Evolutionary conservation across 2,888 invertebrate species (phyloP), one percentile per base, ranked within the genome.

Genomic region (Apomyelois bistriatella): DNA sequence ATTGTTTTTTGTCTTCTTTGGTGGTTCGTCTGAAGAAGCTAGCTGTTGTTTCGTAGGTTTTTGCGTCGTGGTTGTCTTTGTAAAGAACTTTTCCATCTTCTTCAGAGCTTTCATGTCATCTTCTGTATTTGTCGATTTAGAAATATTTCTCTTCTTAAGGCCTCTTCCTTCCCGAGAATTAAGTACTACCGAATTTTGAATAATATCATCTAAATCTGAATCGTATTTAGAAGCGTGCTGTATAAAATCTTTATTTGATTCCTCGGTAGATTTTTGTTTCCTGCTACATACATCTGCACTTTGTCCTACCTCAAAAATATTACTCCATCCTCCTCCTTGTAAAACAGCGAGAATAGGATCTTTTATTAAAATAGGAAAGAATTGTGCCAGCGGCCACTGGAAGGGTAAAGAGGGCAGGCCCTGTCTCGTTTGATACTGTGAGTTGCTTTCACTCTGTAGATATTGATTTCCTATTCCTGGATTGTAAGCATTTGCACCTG

Each of bases 261-360:
- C 57, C 10, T 64, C 60, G 12, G 55, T 41, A 13, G 81, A 70
- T 65, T 85, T 88, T 60, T 79, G 82, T 61, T 75, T 80, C 59
- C 82, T 77, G 52, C 66, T 81, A 60, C 92, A 92, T 13, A 91
- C 80, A 61, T 92, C 92, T 37, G 92, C 92, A 47, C 66, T 82
- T 62, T 92, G 92, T 1, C 93, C 93, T 59, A 91, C 91, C 72
- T 93, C 92, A 42, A 93, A 66, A 63, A 93, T 85, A 57, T 88
- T 91, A 30, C 86, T 88, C 69, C 90, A 86, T 2, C 91, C 91
- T 43, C 92, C 92, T 32, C 90, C 85, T 58, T 80, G 82, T 53
- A 82, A 72, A 48, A 92, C 79, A 54, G 86, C 88, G 6, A 91
- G 65, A 9, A 93, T 69, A 0, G 93, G 93, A 65, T 93, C 92